Evolutionary conservation across 2,797 vertebrate genomes (phyloP), one percentile per base, ranked within the genome.

Genomic region (Malurus leucopterus): DNA sequence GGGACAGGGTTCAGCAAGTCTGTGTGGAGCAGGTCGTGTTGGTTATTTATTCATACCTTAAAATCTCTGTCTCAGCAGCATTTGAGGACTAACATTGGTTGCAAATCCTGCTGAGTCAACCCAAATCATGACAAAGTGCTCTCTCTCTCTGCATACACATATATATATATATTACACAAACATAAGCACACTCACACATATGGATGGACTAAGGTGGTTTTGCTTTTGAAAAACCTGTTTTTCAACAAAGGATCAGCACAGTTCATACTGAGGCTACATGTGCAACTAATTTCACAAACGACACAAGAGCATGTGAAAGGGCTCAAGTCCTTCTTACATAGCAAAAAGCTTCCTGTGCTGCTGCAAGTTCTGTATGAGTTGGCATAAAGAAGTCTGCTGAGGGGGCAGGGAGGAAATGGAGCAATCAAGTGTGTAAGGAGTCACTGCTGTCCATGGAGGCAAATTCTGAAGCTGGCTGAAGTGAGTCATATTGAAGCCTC

Each of bases 401-500:
- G 86, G 47, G 76, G 53, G 49, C 18, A 83, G 91, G 50, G 81
- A 93, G 95, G 87, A 93, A 94, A 92, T 93, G 85, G 93, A 95
- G 90, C 87, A 95, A 93, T 88, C 85, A 84, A 90, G 61, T 86
- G 80, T 86, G 90, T 36, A 88, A 91, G 83, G 90, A 95, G 87
- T 92, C 92, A 92, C 64, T 84, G 87, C 74, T 93, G 30, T 74
- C 85, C 90, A 38, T 10, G 2, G 43, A 93, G 40, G 34, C 49
- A 88, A 92, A 93, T 49, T 79, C 47, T 80, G 40, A 79, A 90
- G 54, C 71, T 64, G 71, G 61, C 30, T 83, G 58, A 68, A 93
- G n/a, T 88, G 90, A 95, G 71, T 93, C 90, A 90, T 34, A 23
- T 2, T 51, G 67, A 92, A 77, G 22, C 29, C 44, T 83, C 59